Conservation (phyloP, 2,888 invertebrate genomes). For the Erannis defoliaria region DNA sequence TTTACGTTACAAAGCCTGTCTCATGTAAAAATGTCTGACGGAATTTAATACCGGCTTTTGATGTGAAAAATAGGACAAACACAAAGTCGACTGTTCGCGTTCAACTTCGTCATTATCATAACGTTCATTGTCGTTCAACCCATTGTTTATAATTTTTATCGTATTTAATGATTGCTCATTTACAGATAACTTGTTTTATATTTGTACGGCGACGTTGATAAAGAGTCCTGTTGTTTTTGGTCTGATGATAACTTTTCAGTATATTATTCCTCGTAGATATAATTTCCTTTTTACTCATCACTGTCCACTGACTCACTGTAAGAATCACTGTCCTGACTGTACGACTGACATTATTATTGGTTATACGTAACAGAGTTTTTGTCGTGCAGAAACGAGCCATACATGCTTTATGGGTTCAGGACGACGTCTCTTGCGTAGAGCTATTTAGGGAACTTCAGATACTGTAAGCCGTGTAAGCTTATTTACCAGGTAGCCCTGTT, state of each 20-base stretch:
- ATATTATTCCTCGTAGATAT: no score
- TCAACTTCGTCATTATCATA: conserved; percentile 46
- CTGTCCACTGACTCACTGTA: no score
- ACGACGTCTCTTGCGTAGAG: no score
- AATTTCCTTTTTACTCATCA: no score
- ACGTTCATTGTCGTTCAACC: conserved; percentile 37
- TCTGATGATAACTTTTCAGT: conserved; percentile 37
- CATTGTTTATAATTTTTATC: conserved; percentile 45
- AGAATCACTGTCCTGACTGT: no score
- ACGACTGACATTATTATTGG: no score
- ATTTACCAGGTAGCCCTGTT: no score
- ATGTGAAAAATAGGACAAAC: conserved; percentile 32
- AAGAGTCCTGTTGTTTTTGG: conserved; percentile 34
- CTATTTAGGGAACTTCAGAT: no score
- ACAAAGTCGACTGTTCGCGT: conserved; percentile 24
- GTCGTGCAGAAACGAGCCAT: no score
- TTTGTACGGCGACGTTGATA: conserved; percentile 30
- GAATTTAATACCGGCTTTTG: conserved; percentile 53
- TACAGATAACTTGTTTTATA: conserved; percentile 35
- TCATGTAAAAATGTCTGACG: conserved; percentile 24
- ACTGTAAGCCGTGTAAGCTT: no score
- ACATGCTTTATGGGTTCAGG: no score
- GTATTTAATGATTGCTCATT: conserved; percentile 28
- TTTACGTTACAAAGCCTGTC: conserved; percentile 6
- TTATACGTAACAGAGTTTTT: no score